A percentile compares a stretch with the other conserved stretches of the same genome.
Conservation (phyloP, 2,113 vertebrate genomes). For the Atrichornis clamosus region DNA sequence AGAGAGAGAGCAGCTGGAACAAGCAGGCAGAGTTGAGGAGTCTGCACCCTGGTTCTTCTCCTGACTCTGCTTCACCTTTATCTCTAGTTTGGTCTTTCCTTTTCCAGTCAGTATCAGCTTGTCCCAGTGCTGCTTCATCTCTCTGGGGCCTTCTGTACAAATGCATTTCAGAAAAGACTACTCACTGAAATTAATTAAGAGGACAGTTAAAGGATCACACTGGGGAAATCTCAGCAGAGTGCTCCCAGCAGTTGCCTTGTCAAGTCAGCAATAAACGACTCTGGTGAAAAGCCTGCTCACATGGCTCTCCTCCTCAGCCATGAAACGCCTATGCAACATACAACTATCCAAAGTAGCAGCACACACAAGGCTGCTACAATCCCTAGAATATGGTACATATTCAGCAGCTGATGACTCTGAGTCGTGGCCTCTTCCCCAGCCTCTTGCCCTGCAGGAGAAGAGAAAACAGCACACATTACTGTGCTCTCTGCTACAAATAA, state of each 20-base stretch:
- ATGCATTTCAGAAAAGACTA: neutral
- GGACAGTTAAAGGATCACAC: neutral
- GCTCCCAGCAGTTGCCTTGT: neutral
- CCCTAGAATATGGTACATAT: neutral
- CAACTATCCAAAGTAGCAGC: neutral
- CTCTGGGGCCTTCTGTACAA: neutral
- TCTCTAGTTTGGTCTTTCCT: neutral
- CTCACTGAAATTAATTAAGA: neutral
- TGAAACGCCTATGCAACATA: neutral
- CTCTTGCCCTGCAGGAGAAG: neutral
- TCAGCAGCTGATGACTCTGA: fast-evolving
- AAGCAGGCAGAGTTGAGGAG: neutral
- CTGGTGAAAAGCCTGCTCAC: neutral
- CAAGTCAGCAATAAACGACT: neutral
- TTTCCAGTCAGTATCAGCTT: neutral
- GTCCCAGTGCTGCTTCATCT: neutral
- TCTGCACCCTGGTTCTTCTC: neutral
- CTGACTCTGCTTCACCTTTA: neutral
- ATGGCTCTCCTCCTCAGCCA: neutral
- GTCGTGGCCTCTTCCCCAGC: neutral
- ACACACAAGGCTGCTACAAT: neutral
- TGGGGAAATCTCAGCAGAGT: neutral
- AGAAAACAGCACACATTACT: neutral
- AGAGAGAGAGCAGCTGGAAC: neutral
- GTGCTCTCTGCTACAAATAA: neutral